Percentiles rank a stretch among this genome's conserved stretches.
Conservation (phyloP, 2,113 vertebrate species). For the Tapirus terrestris region DNA sequence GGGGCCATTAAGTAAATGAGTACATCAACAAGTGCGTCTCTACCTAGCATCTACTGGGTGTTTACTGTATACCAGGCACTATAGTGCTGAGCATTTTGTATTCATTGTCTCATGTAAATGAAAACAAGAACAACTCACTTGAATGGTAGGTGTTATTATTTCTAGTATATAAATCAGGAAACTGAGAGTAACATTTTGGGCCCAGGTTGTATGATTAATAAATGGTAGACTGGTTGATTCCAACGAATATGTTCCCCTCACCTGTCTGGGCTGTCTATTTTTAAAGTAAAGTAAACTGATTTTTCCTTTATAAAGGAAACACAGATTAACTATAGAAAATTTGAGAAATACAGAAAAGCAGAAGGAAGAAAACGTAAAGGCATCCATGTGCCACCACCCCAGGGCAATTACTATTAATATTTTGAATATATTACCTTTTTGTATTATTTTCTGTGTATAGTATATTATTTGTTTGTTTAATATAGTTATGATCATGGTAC, state of each 20-base stretch:
- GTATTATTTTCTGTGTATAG: background rate
- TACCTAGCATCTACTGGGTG: background rate
- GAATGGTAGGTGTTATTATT: background rate
- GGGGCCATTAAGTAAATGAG: background rate
- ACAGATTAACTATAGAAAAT: background rate
- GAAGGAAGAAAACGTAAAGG: background rate
- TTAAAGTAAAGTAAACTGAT: conserved; percentile 29
- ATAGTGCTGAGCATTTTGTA: background rate
- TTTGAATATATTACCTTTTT: background rate
- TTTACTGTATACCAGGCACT: background rate
- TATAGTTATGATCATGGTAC: background rate
- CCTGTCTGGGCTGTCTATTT: background rate
- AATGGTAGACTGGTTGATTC: background rate
- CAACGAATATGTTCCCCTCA: background rate
- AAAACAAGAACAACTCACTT: background rate
- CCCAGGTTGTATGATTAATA: background rate
- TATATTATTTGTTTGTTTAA: background rate
- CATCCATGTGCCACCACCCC: background rate
- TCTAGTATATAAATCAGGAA: background rate
- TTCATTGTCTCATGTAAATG: background rate
- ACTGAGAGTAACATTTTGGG: background rate
- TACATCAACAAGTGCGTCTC: background rate
- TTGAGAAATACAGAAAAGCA: conserved; percentile 19
- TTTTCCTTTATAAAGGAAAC: conserved; percentile 26
- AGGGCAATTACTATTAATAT: background rate